These are phyloP conservation scores for Mellilla xanthometata DNA, from an alignment of 2,888 invertebrate species.

Conservation along the genomic window DNA sequence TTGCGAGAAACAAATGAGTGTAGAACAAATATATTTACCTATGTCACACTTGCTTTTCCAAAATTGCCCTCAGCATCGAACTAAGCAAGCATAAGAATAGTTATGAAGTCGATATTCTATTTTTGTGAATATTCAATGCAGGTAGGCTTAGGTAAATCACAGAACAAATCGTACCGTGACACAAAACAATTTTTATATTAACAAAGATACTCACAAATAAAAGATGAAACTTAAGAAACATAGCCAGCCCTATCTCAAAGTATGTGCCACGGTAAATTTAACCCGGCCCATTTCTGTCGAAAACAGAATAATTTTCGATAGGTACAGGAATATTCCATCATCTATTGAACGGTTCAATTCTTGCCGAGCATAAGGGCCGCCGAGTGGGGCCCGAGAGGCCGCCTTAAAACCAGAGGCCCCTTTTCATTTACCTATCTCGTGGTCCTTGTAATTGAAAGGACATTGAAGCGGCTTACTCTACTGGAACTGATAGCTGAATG, in stretches of 20 bases:
- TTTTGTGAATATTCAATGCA: too few species aligned
- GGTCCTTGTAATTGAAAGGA: constrained; percentile 66
- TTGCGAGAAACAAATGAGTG: too few species aligned
- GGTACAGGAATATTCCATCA: constrained; percentile 71
- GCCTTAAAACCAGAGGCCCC: constrained; percentile 63
- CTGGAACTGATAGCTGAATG: constrained; percentile 64
- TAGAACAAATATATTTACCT: too few species aligned
- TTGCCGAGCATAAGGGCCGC: constrained; percentile 58
- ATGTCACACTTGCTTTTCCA: too few species aligned
- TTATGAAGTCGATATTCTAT: too few species aligned
- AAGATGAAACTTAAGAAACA: constrained; percentile 34
- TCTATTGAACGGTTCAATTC: constrained; percentile 57
- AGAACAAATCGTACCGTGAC: too few species aligned
- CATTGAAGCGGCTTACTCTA: constrained; percentile 64
- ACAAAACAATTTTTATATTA: too few species aligned
- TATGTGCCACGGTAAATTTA: constrained; percentile 45
- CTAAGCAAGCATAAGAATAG: too few species aligned
- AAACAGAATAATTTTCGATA: constrained; percentile 62
- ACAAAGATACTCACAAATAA: too few species aligned
- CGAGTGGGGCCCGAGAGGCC: constrained; percentile 51
- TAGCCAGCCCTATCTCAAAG: constrained; percentile 11
- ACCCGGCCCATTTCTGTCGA: constrained; percentile 56
- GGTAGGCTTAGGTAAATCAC: too few species aligned
- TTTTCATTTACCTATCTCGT: constrained; percentile 70
- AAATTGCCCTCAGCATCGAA: too few species aligned